Conservation (phyloP, 1,140 invertebrate genomes). For the Papilio dardanus region DNA sequence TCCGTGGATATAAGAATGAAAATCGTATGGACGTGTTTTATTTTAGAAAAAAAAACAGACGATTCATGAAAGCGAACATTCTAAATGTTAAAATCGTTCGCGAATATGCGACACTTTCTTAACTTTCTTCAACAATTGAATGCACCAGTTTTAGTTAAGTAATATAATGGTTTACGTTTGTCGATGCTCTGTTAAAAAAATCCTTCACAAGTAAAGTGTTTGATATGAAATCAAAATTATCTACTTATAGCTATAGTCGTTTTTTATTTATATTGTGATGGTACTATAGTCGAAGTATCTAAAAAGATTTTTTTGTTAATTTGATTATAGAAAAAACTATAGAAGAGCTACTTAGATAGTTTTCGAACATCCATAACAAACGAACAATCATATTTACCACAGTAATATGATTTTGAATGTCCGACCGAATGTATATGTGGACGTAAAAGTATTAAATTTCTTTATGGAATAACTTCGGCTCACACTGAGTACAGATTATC, state of each 20-base stretch:
- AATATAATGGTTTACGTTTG: neutral
- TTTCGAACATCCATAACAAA: too few species aligned
- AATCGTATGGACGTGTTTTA: neutral
- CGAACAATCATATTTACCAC: too few species aligned
- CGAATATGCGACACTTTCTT: constrained; percentile 52
- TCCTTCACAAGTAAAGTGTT: neutral
- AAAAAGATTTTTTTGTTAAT: too few species aligned
- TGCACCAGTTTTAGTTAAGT: constrained; percentile 28
- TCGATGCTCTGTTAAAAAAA: neutral
- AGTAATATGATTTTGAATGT: too few species aligned
- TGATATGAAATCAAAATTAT: neutral
- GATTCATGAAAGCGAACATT: constrained; percentile 36
- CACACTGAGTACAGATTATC: constrained; percentile 15
- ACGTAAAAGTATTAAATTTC: neutral
- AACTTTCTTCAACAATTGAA: constrained; percentile 49
- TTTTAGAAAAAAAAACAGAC: constrained; percentile 19
- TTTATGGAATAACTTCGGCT: neutral
- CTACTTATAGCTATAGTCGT: neutral
- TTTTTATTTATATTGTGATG: neutral
- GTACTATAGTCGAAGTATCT: too few species aligned
- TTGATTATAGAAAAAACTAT: too few species aligned
- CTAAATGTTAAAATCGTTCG: constrained; percentile 45
- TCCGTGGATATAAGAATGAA: neutral
- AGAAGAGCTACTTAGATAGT: too few species aligned
- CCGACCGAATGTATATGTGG: neutral